These are phyloP conservation scores for Mugil cephalus DNA, from an alignment of 2,113 vertebrate species.

Conservation along the genomic window DNA sequence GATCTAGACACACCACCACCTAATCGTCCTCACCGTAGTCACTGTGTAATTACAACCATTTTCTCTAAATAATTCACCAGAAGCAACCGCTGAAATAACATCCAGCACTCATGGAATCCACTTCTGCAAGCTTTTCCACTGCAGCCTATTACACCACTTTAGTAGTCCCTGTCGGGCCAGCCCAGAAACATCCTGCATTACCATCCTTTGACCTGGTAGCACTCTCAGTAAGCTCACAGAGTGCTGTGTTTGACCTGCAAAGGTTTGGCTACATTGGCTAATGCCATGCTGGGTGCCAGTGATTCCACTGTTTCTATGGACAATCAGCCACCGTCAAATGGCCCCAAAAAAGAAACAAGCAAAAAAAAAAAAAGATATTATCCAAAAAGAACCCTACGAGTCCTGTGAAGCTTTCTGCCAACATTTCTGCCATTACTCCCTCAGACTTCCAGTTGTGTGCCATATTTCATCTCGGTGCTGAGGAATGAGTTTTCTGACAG, in stretches of 20 bases:
- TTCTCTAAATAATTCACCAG: slow-evolving; percentile 77
- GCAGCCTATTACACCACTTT: slow-evolving; percentile 59
- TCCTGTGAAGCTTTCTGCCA: slow-evolving; percentile 56
- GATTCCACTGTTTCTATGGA: slow-evolving; percentile 41
- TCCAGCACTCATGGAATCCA: slow-evolving; percentile 64
- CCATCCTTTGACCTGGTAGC: slow-evolving; percentile 36
- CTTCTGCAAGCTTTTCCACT: slow-evolving; percentile 48
- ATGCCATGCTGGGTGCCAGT: slow-evolving; percentile 15
- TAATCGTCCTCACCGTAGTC: slow-evolving; percentile 48
- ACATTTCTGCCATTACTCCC: slow-evolving; percentile 60
- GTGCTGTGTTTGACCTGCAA: slow-evolving; percentile 51
- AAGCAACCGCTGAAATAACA: slow-evolving; percentile 65
- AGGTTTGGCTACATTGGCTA: slow-evolving; percentile 44
- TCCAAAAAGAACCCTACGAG: slow-evolving; percentile 45
- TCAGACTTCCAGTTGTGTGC: slow-evolving; percentile 67
- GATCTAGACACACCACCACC: slow-evolving; percentile 49
- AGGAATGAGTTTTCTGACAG: slow-evolving; percentile 71
- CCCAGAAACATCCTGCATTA: slow-evolving; percentile 41
- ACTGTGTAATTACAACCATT: slow-evolving; percentile 76
- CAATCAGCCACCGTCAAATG: slow-evolving; percentile 22
- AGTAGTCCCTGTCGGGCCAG: slow-evolving; percentile 41
- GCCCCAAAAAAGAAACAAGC: no score
- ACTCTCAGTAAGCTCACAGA: slow-evolving; percentile 34
- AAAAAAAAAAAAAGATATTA: slow-evolving; percentile 44
- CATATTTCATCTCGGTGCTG: slow-evolving; percentile 63